Base-by-base conservation (phyloP, 2,113 vertebrate genomes). In the Etia nguti region DNA sequence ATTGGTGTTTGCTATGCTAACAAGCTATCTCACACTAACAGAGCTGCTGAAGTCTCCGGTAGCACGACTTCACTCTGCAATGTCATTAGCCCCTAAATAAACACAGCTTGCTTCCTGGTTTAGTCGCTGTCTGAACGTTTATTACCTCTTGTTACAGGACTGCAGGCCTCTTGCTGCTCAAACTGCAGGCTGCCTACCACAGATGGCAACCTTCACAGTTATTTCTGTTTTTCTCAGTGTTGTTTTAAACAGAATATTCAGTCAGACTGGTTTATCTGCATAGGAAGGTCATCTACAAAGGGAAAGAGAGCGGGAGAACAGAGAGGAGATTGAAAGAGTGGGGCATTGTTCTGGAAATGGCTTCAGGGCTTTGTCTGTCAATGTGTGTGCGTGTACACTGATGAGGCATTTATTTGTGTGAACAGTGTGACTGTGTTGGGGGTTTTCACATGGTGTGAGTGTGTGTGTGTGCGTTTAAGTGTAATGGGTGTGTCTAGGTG, bases 251-350 rank as follows among this genome's bases (percentile, higher is more conserved):
- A 22, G 79, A 86, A 89, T 65, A 81, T 24, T 73, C 79, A 11
- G 93, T 89, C 88, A 88, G 92, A 95, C 95, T 90, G 95, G 95
- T 96, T 96, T 92, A 90, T 92, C 93, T 88, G 89, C 92, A 90
- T n/a, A 65, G 83, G 91, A 88, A 92, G 92, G 94, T 90, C 88
- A 86, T 82, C 65, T 6, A 54, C 79, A 86, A 34, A 88, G 86
- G 82, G 55, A 91, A 55, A 79, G 84, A 77, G 85, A 86, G 86
- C 68, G 62, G 68, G 85, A 65, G 59, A 82, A 81, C 24, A 26
- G 62, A 75, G 87, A 83, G 86, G 68, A 56, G 62, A 60, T 6
- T 85, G 38, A 83, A 88, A 92, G 92, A 91, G 94, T 91, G 88
- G 88, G 82, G 48, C 83, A 94, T 93, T 95, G 93, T 94, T 92